phyloP scores from a whole-genome alignment of 2,113 vertebrate species.

The Hemiprocne comata region DNA sequence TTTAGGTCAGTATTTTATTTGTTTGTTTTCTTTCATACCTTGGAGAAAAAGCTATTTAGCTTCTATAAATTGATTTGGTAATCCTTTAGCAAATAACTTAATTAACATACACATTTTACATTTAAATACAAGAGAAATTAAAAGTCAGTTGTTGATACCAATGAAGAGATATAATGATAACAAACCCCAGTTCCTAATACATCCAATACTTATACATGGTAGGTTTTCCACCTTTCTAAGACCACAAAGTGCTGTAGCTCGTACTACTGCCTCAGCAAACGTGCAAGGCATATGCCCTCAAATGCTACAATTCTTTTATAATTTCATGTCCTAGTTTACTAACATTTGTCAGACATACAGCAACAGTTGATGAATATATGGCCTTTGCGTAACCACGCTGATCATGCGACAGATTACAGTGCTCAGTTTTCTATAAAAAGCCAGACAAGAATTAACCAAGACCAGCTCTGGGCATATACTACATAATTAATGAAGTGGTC shows the following conservation, averaged over 20 bases:
- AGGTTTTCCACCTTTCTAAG: background rate
- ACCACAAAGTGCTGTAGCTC: background rate
- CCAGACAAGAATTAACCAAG: background rate
- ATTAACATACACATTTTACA: background rate
- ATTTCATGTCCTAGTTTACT: background rate
- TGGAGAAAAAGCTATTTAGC: background rate
- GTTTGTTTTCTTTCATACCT: background rate
- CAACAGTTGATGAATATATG: background rate
- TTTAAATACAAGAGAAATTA: background rate
- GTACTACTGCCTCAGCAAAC: background rate
- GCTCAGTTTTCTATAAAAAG: conserved; percentile 12
- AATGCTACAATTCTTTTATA: background rate
- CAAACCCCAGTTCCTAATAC: background rate
- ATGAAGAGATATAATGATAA: background rate
- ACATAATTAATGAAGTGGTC: background rate
- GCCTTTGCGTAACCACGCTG: background rate
- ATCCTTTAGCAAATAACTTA: background rate
- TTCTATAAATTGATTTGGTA: background rate
- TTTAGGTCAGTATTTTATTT: background rate
- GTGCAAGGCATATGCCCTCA: background rate
- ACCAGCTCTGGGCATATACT: background rate
- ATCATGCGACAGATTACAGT: background rate
- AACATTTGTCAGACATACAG: background rate
- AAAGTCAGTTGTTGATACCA: background rate
- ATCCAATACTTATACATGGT: background rate